Conservation (phyloP, 37 sponge, comb jelly and placozoan species). For the Cladorhizidae sp. region DNA sequence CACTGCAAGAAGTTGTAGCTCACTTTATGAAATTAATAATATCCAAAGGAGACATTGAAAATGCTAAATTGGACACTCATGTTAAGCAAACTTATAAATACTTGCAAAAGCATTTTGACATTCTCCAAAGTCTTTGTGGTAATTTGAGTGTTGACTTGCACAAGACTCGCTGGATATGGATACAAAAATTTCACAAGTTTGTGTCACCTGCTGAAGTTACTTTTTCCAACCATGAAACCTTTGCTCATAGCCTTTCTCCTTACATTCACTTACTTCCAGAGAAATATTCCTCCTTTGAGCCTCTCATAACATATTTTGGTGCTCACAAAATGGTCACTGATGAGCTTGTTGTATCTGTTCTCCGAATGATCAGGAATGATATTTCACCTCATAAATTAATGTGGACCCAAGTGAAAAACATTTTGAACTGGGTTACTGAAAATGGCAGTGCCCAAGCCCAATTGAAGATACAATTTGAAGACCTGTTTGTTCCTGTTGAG, state of each 20-base stretch:
- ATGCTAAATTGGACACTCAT: not conserved
- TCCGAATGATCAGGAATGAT: slow-evolving; percentile 35
- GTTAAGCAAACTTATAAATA: not conserved
- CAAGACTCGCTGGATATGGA: not conserved
- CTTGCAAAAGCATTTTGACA: not conserved
- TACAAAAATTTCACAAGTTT: not conserved
- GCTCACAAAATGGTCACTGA: slow-evolving; percentile 2
- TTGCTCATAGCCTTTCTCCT: slow-evolving; percentile 32
- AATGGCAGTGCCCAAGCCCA: not conserved
- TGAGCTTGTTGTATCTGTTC: slow-evolving; percentile 30
- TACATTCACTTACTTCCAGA: slow-evolving; percentile 48
- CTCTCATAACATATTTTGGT: slow-evolving; percentile 39
- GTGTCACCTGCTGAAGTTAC: not conserved
- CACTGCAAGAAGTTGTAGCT: not conserved
- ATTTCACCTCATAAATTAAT: not conserved
- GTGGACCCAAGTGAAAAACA: slow-evolving; percentile 37
- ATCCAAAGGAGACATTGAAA: not conserved
- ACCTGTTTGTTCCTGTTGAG: slow-evolving; percentile 44
- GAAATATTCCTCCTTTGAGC: not conserved
- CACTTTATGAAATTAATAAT: not conserved
- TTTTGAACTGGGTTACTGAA: slow-evolving; percentile 64
- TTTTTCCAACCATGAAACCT: slow-evolving; percentile 26
- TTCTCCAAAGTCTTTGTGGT: not conserved
- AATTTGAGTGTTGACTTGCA: not conserved
- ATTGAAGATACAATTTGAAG: slow-evolving; percentile 3